Evolutionary conservation across 2,113 vertebrate genomes (phyloP).

Genomic region (Upupa epops): DNA sequence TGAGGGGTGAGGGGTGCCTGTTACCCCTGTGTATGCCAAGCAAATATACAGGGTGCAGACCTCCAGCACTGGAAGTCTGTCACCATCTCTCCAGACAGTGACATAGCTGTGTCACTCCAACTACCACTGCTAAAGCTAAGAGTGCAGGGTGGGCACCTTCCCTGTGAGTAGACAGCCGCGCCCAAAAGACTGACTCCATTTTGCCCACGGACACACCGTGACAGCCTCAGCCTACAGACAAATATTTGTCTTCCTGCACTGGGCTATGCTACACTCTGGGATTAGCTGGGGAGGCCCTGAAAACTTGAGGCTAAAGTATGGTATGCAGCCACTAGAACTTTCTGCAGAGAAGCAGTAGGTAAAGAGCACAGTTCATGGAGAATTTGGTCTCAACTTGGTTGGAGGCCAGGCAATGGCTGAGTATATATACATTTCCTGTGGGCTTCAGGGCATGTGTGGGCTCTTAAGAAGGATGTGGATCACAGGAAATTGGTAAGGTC

Average conservation of each 20-base stretch:
- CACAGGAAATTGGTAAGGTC: neutral
- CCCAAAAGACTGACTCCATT: too few species aligned
- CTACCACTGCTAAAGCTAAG: neutral
- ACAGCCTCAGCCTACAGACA: fast-evolving
- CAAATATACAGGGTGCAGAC: neutral
- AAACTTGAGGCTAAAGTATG: neutral
- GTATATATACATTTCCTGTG: neutral
- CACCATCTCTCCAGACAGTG: neutral
- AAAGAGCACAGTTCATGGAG: fast-evolving
- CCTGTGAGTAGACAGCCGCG: too few species aligned
- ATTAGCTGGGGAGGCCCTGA: neutral
- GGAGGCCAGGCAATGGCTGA: neutral
- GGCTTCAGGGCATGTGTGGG: fast-evolving
- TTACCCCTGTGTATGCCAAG: neutral
- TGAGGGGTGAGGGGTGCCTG: too few species aligned
- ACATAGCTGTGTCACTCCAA: neutral
- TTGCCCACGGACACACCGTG: neutral
- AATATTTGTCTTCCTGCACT: neutral
- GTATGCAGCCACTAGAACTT: fast-evolving
- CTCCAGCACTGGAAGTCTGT: neutral
- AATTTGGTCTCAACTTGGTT: neutral
- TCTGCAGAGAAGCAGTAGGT: neutral
- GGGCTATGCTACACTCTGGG: neutral
- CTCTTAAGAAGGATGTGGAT: neutral
- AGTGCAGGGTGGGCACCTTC: fast-evolving